Percentiles rank a stretch among this genome's conserved stretches.
Conservation (phyloP, 2,797 vertebrate species). For the Pyrrhura leucotis region DNA sequence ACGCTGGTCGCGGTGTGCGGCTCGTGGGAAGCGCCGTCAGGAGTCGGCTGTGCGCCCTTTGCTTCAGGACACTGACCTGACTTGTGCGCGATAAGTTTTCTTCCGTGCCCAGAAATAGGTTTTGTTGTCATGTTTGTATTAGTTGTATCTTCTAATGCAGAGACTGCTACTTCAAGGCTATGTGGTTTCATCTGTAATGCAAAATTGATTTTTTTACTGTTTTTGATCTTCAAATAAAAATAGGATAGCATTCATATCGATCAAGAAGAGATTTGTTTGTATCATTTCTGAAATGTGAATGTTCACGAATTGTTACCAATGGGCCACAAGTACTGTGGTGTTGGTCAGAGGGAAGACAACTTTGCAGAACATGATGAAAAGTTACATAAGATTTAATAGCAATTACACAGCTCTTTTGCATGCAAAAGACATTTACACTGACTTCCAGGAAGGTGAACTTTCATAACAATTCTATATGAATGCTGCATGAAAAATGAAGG, state of each 20-base stretch:
- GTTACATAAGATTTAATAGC: background rate
- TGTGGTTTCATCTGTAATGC: background rate
- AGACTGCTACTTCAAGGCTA: background rate
- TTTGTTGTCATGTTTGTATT: background rate
- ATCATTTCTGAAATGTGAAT: background rate
- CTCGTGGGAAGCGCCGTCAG: rapidly evolving
- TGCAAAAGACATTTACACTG: background rate
- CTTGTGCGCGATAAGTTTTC: no score
- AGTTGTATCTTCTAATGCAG: rapidly evolving
- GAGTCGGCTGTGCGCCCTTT: rapidly evolving
- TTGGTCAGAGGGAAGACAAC: background rate
- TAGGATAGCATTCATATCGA: background rate
- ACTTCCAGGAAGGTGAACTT: background rate
- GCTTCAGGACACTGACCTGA: rapidly evolving
- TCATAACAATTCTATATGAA: background rate
- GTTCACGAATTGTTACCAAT: background rate
- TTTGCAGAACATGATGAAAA: background rate
- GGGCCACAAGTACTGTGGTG: rapidly evolving
- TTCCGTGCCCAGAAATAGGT: rapidly evolving
- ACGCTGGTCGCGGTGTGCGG: rapidly evolving
- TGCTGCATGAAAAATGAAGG: background rate
- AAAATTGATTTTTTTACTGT: rapidly evolving
- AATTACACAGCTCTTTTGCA: background rate
- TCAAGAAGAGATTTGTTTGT: background rate
- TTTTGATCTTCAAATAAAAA: background rate